These are phyloP conservation scores for Andrena dorsata DNA, from an alignment of 2,888 invertebrate genomes.

Conservation along the genomic window DNA sequence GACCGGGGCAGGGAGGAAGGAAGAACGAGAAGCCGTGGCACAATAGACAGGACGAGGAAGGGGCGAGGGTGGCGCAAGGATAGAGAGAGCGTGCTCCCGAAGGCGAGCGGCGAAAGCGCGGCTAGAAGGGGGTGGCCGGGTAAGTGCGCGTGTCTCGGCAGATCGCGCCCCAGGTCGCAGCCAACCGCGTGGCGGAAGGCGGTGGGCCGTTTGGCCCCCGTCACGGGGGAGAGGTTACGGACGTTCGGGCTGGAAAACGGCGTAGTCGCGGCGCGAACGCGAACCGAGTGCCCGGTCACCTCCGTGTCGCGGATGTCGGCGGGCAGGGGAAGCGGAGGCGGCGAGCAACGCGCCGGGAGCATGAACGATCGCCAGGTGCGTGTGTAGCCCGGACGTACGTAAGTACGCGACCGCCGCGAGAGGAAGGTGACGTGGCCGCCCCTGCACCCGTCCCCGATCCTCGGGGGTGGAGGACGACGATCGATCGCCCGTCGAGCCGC, in stretches of 20 bases:
- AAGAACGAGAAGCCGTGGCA: neutral
- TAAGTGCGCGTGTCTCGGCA: slow-evolving; percentile 58
- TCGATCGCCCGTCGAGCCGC: slow-evolving; percentile 59
- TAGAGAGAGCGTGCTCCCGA: neutral
- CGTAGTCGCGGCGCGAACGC: slow-evolving; percentile 43
- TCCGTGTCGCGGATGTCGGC: slow-evolving; percentile 17
- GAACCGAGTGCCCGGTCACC: slow-evolving; percentile 33
- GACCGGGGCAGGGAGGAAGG: neutral
- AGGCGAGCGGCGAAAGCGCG: neutral
- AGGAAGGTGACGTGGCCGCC: slow-evolving; percentile 23
- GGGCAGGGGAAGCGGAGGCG: neutral
- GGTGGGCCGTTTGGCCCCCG: slow-evolving; percentile 30
- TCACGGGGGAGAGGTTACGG: slow-evolving; percentile 1
- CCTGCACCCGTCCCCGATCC: slow-evolving; percentile 41
- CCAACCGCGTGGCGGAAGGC: slow-evolving; percentile 32
- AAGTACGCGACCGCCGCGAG: slow-evolving; percentile 31
- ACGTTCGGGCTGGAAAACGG: slow-evolving; percentile 27
- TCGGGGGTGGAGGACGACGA: slow-evolving; percentile 58
- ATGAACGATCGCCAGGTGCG: slow-evolving; percentile 47
- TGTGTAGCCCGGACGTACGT: slow-evolving; percentile 27
- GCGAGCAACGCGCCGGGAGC: slow-evolving; percentile 27
- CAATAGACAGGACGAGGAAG: neutral
- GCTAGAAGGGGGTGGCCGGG: slow-evolving; percentile 1
- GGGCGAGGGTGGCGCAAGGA: neutral
- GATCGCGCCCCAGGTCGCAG: slow-evolving; percentile 29